These are phyloP conservation scores for Tipula confusa DNA, from an alignment of 2,888 invertebrate genomes.

Conservation along the genomic window DNA sequence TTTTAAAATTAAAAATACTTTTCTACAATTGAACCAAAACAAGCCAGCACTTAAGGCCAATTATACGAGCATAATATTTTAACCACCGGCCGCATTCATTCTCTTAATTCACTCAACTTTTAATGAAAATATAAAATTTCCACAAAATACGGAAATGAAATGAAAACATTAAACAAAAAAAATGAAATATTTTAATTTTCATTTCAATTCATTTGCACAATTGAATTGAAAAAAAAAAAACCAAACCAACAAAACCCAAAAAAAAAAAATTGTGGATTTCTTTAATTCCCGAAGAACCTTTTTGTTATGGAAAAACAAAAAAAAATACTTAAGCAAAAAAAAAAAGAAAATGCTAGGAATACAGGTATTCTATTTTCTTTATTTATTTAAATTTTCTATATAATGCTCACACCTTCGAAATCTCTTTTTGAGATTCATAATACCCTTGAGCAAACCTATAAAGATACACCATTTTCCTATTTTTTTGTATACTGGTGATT, in stretches of 20 bases:
- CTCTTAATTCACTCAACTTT: not conserved
- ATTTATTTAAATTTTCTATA: not conserved
- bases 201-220: not conserved
- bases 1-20: too few relatives aligned
- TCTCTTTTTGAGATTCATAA: not conserved
- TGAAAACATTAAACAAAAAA: not conserved
- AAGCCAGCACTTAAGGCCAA: too few relatives aligned
- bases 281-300: not conserved
- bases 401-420: not conserved
- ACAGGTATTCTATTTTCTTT: not conserved
- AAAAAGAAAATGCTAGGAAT: not conserved
- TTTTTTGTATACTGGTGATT: not conserved
- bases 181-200: conserved; percentile 4
- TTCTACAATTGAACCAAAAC: too few relatives aligned
- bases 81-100: not conserved
- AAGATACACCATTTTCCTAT: not conserved
- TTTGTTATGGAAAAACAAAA: not conserved
- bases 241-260: too few relatives aligned
- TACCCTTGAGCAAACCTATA: not conserved
- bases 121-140: not conserved
- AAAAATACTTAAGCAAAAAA: not conserved
- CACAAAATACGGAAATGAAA: not conserved
- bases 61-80: too few relatives aligned
- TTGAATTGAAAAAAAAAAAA: not conserved
- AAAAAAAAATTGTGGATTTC: not conserved